Base-by-base conservation (phyloP, 2,888 invertebrate species). In the Caenorhabditis angaria region DNA sequence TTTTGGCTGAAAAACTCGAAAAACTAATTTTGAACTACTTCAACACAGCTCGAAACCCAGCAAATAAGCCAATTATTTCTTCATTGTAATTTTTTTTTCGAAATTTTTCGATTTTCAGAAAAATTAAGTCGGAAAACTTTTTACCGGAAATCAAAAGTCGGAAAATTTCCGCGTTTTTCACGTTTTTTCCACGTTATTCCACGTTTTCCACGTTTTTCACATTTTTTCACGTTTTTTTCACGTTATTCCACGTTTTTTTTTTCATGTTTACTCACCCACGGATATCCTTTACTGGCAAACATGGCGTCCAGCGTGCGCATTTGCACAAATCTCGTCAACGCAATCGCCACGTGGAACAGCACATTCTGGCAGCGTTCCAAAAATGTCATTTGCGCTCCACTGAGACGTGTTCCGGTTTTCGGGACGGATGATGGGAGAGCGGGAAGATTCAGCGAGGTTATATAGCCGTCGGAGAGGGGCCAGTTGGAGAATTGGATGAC, bases 391-490 rank as follows among this genome's bases (percentile, higher is more conserved):
- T 60, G 62, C 14, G 62, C 61, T 41, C 79, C 71, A 18, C 82
- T 76, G 59, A 76, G 77, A 12, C 77, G 68, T 24, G 82, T 83
- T 22, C 84, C 83, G 25, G 84, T 84, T 63, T 82, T 83, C 5
- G 85, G 81, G 54, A 78, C 75, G 3, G 74, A 67, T 1, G 83
- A 76, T 0, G 84, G 82, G 18, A 76, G 70, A 1, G 82, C 77
- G 24, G 84, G 84, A 20, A 85, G 70, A 59, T 85, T 85, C 29
- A 85, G 56, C 8, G 82, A 76, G 20, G 83, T 74, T 1, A 82
- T 70, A 56, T 85, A 85, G 14, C 83, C 85, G 59, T 85, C 85
- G n/a, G 83, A 74, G 20, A 85, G 77, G 2, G 85, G 85, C 85
- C 85, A 85, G 60, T 85, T 85, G 14, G 83, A 83, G 61, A 82